Percentiles rank a stretch among this genome's conserved stretches.
Conservation (phyloP, 2,888 invertebrate species). For the Rhamphomyia laevipes region DNA sequence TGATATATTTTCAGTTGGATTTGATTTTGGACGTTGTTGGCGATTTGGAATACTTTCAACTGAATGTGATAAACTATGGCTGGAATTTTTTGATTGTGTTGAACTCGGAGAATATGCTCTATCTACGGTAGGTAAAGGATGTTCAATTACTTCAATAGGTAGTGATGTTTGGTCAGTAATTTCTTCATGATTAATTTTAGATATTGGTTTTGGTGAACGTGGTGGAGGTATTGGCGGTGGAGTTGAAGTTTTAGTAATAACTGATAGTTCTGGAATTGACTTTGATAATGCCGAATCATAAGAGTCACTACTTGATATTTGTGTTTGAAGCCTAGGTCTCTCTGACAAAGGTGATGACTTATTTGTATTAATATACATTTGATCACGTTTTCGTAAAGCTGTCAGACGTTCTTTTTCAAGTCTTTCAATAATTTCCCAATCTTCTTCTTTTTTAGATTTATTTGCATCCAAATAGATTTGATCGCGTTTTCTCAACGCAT, state of each 20-base stretch:
- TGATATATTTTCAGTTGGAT: conserved; percentile 12
- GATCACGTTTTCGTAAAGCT: conserved; percentile 30
- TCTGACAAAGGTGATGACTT: not conserved
- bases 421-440: conserved; percentile 26
- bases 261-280: not conserved
- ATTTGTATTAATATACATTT: conserved; percentile 23
- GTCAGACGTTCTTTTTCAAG: conserved; percentile 31
- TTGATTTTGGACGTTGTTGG: conserved; percentile 1
- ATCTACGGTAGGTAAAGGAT: conserved; percentile 1
- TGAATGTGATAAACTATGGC: conserved; percentile 4
- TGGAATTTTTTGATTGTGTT: conserved; percentile 5
- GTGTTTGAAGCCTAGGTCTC: not conserved
- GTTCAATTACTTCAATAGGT: not conserved
- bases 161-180: not conserved
- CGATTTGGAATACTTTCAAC: not conserved
- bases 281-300: not conserved
- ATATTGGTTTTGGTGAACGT: not conserved
- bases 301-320: not conserved
- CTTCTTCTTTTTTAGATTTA: conserved; percentile 8
- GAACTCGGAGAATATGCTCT: conserved; percentile 6
- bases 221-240: not conserved
- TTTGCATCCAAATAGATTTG: not conserved
- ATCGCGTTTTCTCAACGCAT: not conserved
- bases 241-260: not conserved
- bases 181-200: not conserved